Percentiles rank a stretch among this genome's conserved stretches.
phyloP scores from a whole-genome alignment of 2,113 vertebrate species.

The Actenoides hombroni region DNA sequence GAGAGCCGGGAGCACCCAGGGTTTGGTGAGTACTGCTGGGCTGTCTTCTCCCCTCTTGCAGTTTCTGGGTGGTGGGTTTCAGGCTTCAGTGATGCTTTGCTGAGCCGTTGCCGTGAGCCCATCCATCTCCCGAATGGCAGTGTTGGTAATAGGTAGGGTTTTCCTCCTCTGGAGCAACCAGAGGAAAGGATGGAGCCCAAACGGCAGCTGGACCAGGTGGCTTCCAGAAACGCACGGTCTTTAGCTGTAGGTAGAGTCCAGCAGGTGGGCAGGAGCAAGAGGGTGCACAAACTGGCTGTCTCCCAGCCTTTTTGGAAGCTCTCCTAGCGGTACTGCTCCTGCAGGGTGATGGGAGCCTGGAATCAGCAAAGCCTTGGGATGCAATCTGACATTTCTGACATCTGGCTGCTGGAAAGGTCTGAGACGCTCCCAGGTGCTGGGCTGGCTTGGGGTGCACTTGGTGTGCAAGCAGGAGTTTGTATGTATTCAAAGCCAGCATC shows the following conservation, averaged over 20 bases:
- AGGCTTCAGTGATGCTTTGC: not conserved
- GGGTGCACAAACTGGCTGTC: not conserved
- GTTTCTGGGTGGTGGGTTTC: not conserved
- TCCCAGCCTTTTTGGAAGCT: not conserved
- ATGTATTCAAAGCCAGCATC: not conserved
- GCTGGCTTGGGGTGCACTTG: not conserved
- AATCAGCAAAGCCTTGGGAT: not conserved
- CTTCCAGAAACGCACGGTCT: not conserved
- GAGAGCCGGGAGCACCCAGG: not conserved
- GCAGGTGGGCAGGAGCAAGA: not conserved
- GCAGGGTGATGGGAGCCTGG: not conserved
- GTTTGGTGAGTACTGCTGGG: slow-evolving; percentile 16
- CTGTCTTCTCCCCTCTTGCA: not conserved
- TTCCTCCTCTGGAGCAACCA: not conserved
- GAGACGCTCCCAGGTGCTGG: not conserved
- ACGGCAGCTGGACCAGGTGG: not conserved
- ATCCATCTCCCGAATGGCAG: not conserved
- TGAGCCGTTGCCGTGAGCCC: not conserved
- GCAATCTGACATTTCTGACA: not conserved
- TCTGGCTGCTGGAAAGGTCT: not conserved
- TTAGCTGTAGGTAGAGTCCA: not conserved
- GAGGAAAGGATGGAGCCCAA: not conserved
- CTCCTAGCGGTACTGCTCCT: not conserved
- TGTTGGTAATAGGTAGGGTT: not conserved
- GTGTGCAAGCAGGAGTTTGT: not conserved